A percentile compares a stretch with the other conserved stretches of the same genome.
Evolutionary conservation across 2,797 vertebrate genomes (phyloP).

Genomic region (Coregonus ussuriensis): DNA sequence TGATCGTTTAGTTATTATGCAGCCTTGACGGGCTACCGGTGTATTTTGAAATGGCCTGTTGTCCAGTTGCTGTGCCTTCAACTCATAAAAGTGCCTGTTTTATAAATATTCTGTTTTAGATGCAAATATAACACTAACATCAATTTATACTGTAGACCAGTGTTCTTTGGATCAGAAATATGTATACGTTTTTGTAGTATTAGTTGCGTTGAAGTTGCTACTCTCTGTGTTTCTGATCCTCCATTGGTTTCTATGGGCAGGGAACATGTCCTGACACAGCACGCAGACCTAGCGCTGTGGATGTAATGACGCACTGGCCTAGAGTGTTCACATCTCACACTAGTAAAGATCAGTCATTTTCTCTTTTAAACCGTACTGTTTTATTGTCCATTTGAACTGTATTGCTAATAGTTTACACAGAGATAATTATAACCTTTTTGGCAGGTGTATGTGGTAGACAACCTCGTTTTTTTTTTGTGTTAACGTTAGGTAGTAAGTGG

Average conservation of each 20-base stretch:
- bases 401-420: neutral
- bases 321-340: neutral
- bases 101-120: neutral
- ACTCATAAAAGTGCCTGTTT: neutral
- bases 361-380: neutral
- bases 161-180: neutral
- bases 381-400: neutral
- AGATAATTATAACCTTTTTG: neutral
- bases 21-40: neutral
- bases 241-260: constrained; percentile 26
- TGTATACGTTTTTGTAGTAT: neutral
- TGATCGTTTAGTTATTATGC: neutral
- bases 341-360: neutral
- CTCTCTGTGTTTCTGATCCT: neutral
- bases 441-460: neutral
- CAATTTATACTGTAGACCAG: neutral
- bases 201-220: neutral
- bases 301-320: neutral
- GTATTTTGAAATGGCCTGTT: neutral
- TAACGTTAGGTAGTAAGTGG: too few species aligned
- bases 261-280: constrained; percentile 75
- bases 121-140: neutral
- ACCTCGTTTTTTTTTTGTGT: too few species aligned
- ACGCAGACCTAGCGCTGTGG: constrained; percentile 6
- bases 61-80: neutral